A percentile compares a stretch with the other conserved stretches of the same genome.
These are phyloP conservation scores for Zophobas morio DNA, from an alignment of 1,140 invertebrate species.

Conservation along the genomic window DNA sequence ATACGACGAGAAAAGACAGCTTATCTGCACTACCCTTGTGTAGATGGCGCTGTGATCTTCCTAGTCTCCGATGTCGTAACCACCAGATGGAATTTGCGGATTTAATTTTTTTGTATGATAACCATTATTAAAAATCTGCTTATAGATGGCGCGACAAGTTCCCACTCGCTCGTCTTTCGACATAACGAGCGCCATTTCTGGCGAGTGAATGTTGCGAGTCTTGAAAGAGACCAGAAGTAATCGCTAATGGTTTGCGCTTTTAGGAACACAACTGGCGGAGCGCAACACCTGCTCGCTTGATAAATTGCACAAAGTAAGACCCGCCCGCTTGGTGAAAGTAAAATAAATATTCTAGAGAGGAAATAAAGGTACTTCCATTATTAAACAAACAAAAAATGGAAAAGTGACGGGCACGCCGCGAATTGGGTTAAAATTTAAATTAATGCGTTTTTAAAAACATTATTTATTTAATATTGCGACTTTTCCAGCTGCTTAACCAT, in stretches of 20 bases:
- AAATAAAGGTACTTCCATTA: not conserved
- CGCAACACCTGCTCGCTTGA: constrained; percentile 7
- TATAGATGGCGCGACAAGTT: too few relatives aligned
- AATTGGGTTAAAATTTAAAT: not conserved
- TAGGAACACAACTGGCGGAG: not conserved
- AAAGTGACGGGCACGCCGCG: not conserved
- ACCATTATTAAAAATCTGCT: too few relatives aligned
- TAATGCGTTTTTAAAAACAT: not conserved
- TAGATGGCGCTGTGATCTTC: too few relatives aligned
- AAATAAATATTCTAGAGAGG: not conserved
- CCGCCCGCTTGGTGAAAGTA: constrained; percentile 5
- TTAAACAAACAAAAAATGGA: not conserved
- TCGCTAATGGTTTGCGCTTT: not conserved
- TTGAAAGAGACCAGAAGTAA: not conserved
- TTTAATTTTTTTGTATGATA: too few relatives aligned
- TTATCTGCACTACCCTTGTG: not conserved
- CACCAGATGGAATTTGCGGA: too few relatives aligned
- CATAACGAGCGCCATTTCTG: too few relatives aligned
- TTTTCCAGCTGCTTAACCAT: not conserved
- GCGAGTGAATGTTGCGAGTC: too few relatives aligned
- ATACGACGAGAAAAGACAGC: not conserved
- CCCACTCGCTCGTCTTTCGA: too few relatives aligned
- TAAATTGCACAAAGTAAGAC: constrained; percentile 5
- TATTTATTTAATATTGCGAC: not conserved
- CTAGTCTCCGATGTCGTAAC: too few relatives aligned